Evolutionary conservation across 92 coral and sea anemone species (phyloP).

Genomic region (Virgularia gustaviana): DNA sequence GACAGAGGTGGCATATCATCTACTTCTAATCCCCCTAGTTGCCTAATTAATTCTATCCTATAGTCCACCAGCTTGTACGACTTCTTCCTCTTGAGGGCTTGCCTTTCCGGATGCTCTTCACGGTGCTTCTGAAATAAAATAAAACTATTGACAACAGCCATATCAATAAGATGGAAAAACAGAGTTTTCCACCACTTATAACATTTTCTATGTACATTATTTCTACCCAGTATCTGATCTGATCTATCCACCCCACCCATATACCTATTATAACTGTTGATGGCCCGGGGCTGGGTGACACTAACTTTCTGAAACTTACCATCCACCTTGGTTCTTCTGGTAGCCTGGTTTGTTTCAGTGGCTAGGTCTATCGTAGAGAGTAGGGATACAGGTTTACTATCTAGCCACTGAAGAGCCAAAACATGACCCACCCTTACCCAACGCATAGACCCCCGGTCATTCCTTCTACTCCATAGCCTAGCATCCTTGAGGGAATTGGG

Average conservation of each 20-base stretch:
- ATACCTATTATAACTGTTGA: conserved; percentile 48
- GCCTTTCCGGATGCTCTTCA: conserved; percentile 28
- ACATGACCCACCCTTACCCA: conserved; percentile 50
- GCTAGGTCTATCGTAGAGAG: conserved; percentile 56
- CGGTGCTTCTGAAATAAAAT: conserved; percentile 42
- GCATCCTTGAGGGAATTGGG: conserved; percentile 47
- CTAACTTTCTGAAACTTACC: not conserved
- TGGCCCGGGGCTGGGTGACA: conserved; percentile 53
- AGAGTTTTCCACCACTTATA: conserved; percentile 64
- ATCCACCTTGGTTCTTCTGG: conserved; percentile 41
- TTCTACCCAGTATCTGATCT: conserved; percentile 41
- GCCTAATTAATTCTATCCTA: conserved; percentile 44
- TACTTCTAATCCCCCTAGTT: conserved; percentile 40
- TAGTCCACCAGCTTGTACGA: conserved; percentile 41
- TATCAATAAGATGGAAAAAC: conserved; percentile 58
- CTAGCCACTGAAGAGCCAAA: conserved; percentile 54
- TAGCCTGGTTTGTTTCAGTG: conserved; percentile 32
- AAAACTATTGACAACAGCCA: conserved; percentile 33
- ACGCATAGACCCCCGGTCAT: conserved; percentile 50
- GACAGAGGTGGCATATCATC: too few species aligned
- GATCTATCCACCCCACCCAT: conserved; percentile 58
- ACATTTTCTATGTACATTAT: conserved; percentile 37
- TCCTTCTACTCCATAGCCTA: conserved; percentile 58
- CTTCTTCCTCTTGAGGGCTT: conserved; percentile 13
- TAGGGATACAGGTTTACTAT: conserved; percentile 55